Evolutionary conservation across 2,888 invertebrate genomes (phyloP), one percentile per base, ranked within the genome.

Genomic region (Trissolcus japonicus): DNA sequence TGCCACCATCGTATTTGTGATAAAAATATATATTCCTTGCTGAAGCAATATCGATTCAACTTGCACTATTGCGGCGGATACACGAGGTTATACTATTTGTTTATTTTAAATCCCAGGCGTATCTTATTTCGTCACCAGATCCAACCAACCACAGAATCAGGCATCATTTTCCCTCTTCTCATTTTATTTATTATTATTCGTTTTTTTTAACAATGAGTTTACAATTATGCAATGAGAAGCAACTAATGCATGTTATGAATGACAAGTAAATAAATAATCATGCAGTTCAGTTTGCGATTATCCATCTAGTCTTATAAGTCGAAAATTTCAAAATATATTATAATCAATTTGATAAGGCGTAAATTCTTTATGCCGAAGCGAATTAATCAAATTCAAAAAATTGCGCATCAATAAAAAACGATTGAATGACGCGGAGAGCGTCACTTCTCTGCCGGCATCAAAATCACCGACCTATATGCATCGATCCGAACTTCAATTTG

Each of bases 91-190:
- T 11, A 81, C 80, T 77, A 82, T 84, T 84, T 83, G 81, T 86
- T 84, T 82, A 83, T 84, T 83, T 83, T 81, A 82, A 82, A 83
- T 88, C 88, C 82, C 88, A 88, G 88, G 88, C 88, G 86, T 88
- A 88, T 88, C 87, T 82, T 80, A 82, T 88, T 88, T 86, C 88
- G 85, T 84, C 84, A 82, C 82, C 83, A 84, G 85, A 86, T 81
- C 85, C 86, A 85, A 83, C 83, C 83, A 83, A 88, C 88, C 88
- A 83, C 88, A 88, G 80, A 88, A 79, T 80, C 80, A 80, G 83
- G 86, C 87, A 83, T 87, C 86, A 80, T 86, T 86, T 87, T 87
- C 16, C 9, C 13, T 51, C 4, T 7, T 14, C 46, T 1, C 14
- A 2, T 16, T 46, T 7, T 46, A 7, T 46, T 16, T 46, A 82